Base-by-base conservation (phyloP, 2,797 vertebrate genomes). In the Nannoperca australis region DNA sequence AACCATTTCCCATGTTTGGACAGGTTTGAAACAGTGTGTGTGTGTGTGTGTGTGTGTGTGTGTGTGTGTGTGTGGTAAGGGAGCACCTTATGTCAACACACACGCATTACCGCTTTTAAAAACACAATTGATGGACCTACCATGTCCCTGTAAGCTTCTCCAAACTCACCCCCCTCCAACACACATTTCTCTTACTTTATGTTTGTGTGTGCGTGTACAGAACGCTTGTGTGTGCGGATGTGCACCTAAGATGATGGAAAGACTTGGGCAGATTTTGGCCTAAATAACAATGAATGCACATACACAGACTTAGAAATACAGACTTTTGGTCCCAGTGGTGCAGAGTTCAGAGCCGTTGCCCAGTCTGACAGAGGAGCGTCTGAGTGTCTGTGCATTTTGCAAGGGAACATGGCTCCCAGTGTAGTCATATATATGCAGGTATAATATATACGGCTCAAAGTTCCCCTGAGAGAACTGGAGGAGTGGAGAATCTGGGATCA, bases 391-490 rank as follows among this genome's bases (percentile, higher is more conserved):
- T 77, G 49, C 66, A 8, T 59, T 71, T 71, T 87, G 83, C 69
- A 79, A 65, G n/a, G 32, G 70, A 85, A 78, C 76, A 78, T 44
- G 63, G 65, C 79, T 92, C 89, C 89, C 84, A 42, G 74, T 47
- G 7, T 78, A 65, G 77, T 67, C 80, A 65, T 87, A 84, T 71
- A 68, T 67, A 81, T 58, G 58, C 74, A 87, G 65, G 56, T 84
- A 81, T 73, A 49, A 86, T 85, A 81, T 88, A 87, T 76, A 56
- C 8, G 18, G 24, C 59, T 79, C 9, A 22, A 56, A 22, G 32
- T 20, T 83, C 62, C 62, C 60, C 24, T n/a, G 62, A 80, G 69
- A 70, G 27, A 64, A 54, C 44, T 20, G 24, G 49, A 78, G 49
- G 22, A 72, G 18, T 44, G 61, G 36, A 76, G 75, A 45, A 71